phyloP scores from a whole-genome alignment of 2,113 vertebrate species.

The Rhodinocichla rosea region DNA sequence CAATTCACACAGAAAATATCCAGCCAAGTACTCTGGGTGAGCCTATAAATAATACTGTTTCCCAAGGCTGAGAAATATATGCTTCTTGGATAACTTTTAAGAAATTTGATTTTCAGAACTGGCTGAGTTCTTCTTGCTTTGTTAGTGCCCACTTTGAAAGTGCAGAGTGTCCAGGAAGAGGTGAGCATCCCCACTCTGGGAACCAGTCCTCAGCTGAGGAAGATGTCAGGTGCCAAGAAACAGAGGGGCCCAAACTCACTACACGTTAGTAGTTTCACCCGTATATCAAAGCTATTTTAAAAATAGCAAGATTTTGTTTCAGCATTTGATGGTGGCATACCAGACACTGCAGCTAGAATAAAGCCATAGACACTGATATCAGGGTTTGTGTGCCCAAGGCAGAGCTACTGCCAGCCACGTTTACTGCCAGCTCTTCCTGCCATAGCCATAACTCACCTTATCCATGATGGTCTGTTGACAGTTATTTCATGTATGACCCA shows the following conservation, averaged over 20 bases:
- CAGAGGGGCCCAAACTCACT: background rate
- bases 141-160: background rate
- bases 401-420: background rate
- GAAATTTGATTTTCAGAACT: background rate
- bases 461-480: background rate
- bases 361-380: background rate
- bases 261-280: background rate
- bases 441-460: background rate
- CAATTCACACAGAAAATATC: conserved; percentile 16
- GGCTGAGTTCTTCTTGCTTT: background rate
- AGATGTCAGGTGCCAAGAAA: rapidly evolving
- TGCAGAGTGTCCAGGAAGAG: rapidly evolving
- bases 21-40: background rate
- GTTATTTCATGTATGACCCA: background rate
- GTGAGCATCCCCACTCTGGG: background rate
- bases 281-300: background rate
- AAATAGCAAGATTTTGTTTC: background rate
- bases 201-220: background rate
- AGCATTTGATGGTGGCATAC: background rate
- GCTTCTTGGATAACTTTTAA: background rate
- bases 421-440: background rate
- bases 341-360: background rate
- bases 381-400: background rate
- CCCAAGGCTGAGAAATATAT: background rate
- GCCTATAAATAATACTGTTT: background rate